phyloP scores from a whole-genome alignment of 1,140 invertebrate species.

The Plectus sambesii region DNA sequence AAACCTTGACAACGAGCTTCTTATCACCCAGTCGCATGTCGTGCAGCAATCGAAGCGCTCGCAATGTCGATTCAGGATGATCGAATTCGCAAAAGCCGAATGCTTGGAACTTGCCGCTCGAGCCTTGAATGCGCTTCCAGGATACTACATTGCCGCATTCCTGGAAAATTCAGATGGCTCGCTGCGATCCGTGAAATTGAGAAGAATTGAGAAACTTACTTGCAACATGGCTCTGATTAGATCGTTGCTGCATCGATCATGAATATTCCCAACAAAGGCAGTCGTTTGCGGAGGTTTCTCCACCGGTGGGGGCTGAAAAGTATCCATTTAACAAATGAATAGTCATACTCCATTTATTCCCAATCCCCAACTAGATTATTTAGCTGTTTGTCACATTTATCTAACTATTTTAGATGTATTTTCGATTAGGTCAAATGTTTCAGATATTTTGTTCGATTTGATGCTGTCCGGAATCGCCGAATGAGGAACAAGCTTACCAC shows the following conservation, averaged over 20 bases:
- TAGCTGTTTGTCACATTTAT: no score
- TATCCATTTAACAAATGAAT: no score
- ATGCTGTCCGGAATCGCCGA: no score
- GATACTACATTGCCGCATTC: slow-evolving; percentile 75
- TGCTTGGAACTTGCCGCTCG: slow-evolving; percentile 60
- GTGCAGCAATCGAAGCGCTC: slow-evolving; percentile 83
- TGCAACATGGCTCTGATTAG: slow-evolving; percentile 82
- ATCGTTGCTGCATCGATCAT: slow-evolving; percentile 79
- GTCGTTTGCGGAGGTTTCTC: slow-evolving; percentile 64
- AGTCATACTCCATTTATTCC: no score
- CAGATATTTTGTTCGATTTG: no score
- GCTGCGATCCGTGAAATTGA: background rate
- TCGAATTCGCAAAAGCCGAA: slow-evolving; percentile 97
- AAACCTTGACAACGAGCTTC: slow-evolving; percentile 54
- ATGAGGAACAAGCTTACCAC: no score
- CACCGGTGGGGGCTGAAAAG: no score
- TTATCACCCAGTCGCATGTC: slow-evolving; percentile 85
- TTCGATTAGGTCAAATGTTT: no score
- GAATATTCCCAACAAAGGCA: slow-evolving; percentile 96
- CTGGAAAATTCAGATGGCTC: slow-evolving; percentile 41
- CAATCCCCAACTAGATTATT: no score
- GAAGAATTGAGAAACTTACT: slow-evolving; percentile 32
- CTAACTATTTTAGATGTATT: no score
- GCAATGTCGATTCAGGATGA: slow-evolving; percentile 79
- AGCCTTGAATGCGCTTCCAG: slow-evolving; percentile 89